Base-by-base conservation (phyloP, 1,140 invertebrate genomes). In the Cydia strobilella region DNA sequence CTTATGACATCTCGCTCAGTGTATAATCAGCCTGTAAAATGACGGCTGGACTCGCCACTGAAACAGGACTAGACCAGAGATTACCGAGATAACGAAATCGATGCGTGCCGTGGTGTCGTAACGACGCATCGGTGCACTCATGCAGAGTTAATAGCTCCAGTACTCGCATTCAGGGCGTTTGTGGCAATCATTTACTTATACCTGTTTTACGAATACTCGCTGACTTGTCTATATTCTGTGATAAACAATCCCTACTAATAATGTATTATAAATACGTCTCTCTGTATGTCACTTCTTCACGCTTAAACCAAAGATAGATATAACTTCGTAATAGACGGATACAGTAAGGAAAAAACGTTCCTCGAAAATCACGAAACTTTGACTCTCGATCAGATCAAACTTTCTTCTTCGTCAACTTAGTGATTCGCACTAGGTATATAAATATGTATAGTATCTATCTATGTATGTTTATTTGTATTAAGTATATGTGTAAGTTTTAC, bases 1-100 rank as follows among this genome's bases (percentile, higher is more conserved):
- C n/a, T n/a, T n/a, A n/a, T n/a, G n/a, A n/a, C 13, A 51, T 18
- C 10, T 23, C 20, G 20, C 20, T 13, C 10, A 59, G 9, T 23
- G 54, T 20, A 59, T 59, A 59, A 59, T 59, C 54, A 59, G 54
- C n/a, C 35, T 39, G 4, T 39, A 39, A 3, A 39, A 39, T 39
- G 5, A 62, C 20, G 2, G n/a, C 54, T n/a, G 54, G 20, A 62
- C 54, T 62, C 35, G n/a, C 51, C 9, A 59, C 7, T 59, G 23
- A 59, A 59, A 59, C 54, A 59, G 54, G 54, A n/a, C n/a, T 59
- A 23, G 23, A 23, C 54, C 54, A 59, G 54, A 27, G 27, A 69
- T 69, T 69, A n/a, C 65, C n/a, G 65, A 69, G 65, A 69, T 69
- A 69, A 69, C 65, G 65, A 69, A 69, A 69, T 35, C 65, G 27